These are phyloP conservation scores for Capromys pilorides DNA, from an alignment of 2,797 vertebrate species.

Conservation along the genomic window DNA sequence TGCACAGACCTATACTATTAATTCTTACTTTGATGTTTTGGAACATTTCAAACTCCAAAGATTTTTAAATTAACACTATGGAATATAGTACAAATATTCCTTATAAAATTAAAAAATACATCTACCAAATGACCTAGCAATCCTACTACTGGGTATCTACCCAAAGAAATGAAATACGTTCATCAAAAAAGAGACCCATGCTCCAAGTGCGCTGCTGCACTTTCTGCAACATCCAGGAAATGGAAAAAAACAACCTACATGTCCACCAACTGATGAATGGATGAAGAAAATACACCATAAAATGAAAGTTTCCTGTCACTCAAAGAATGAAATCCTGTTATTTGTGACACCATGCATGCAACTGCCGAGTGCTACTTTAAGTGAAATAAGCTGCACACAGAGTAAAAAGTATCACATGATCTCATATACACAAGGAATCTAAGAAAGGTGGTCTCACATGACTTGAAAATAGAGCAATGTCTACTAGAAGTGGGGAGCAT, in stretches of 20 bases:
- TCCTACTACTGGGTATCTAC: neutral
- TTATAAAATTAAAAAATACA: neutral
- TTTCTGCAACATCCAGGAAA: neutral
- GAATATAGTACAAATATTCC: neutral
- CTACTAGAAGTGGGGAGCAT: neutral
- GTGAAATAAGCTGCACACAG: neutral
- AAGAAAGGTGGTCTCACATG: neutral
- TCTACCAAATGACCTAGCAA: neutral
- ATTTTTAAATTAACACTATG: neutral
- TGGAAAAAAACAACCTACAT: neutral
- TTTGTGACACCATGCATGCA: neutral
- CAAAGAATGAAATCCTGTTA: neutral
- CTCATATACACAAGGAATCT: neutral
- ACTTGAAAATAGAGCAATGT: no score
- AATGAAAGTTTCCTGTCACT: neutral
- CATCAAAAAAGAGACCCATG: neutral
- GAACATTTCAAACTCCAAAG: slow-evolving; percentile 40
- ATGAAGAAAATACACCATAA: neutral
- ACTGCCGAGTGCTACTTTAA: neutral
- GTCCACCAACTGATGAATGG: neutral
- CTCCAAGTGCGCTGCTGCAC: neutral
- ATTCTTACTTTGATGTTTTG: neutral
- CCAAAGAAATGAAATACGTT: neutral
- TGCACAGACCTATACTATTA: neutral
- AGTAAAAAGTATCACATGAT: neutral